A percentile compares a stretch with the other conserved stretches of the same genome.
phyloP scores from a whole-genome alignment of 2,113 vertebrate genomes.

The Cinclus mexicanus region DNA sequence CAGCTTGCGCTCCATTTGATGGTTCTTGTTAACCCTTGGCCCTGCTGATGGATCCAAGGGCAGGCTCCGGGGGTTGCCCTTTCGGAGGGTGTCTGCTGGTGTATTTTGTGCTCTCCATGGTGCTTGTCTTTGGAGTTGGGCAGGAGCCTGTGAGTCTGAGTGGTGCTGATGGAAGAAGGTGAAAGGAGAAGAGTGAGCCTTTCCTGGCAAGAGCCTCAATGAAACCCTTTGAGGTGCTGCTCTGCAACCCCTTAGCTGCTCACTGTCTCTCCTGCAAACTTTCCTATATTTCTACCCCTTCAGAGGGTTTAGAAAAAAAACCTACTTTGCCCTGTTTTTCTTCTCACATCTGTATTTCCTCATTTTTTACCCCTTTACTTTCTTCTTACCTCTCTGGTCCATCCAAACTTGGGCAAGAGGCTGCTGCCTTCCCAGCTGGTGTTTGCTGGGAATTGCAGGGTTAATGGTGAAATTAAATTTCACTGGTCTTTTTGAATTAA shows the following conservation, averaged over 20 bases:
- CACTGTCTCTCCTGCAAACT: background rate
- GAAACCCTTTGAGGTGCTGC: background rate
- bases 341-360: background rate
- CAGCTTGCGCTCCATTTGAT: background rate
- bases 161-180: accelerated
- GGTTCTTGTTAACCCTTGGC: slow-evolving; percentile 43
- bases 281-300: background rate
- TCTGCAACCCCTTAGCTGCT: background rate
- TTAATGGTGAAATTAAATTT: slow-evolving; percentile 60
- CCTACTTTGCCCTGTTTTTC: background rate
- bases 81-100: accelerated
- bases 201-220: background rate
- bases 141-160: background rate
- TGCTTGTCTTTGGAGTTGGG: background rate
- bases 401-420: background rate
- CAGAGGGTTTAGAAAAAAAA: background rate
- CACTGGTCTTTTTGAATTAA: slow-evolving; percentile 66
- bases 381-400: background rate
- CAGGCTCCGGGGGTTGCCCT: background rate
- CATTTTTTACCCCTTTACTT: background rate
- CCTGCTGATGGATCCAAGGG: background rate
- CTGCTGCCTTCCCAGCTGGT: background rate
- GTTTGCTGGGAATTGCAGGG: background rate
- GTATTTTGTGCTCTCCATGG: background rate
- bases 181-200: background rate